Base-by-base conservation (phyloP, 2,797 vertebrate genomes). In the Macroramphosus scolopax region DNA sequence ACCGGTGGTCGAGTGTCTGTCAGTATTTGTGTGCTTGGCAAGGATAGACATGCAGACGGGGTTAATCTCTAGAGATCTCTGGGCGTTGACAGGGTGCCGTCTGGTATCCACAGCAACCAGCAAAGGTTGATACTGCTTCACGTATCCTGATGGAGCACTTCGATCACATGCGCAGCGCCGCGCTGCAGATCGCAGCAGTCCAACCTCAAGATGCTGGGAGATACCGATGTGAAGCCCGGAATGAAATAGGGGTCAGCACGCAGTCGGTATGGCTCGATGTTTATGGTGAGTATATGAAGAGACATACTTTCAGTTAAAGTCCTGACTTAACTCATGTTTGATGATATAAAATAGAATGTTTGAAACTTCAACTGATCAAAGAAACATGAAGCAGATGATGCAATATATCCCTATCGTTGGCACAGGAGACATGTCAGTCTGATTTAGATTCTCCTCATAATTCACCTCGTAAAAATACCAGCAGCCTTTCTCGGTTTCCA, bases 191-290 rank as follows among this genome's bases (percentile, higher is more conserved):
- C 63, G 57, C 35, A 33, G 80, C 89, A 4, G 92, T 93, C 58
- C 80, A 68, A 53, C 85, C 81, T 31, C 88, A 83, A 57, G 93
- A 98, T 57, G 80, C 91, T 6, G 96, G 97, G 54, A 87, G 76
- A 52, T 98, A 95, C 86, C 88, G 59, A 18, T 99, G 97, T 78
- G 87, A 92, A 61, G 95, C 93, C 24, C 69, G 68, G 85, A 99
- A 98, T 60, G 58, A 89, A 59, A 93, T 88, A 2, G 96, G 95
- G 72, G 80, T 65, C 72, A 92, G 81, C 79, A 83, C 75, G 33
- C 91, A 91, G 82, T 91, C 91, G 0, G 86, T 94, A 78, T 92
- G 90, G 88, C 93, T 99, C 41, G 90, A 94, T 58, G 92, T 97
- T 73, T 89, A 92, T 70, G 95, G 97, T 98, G 92, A 93, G 88